Base-by-base conservation (phyloP, 2,113 vertebrate genomes). In the Triplophysa dalaica region DNA sequence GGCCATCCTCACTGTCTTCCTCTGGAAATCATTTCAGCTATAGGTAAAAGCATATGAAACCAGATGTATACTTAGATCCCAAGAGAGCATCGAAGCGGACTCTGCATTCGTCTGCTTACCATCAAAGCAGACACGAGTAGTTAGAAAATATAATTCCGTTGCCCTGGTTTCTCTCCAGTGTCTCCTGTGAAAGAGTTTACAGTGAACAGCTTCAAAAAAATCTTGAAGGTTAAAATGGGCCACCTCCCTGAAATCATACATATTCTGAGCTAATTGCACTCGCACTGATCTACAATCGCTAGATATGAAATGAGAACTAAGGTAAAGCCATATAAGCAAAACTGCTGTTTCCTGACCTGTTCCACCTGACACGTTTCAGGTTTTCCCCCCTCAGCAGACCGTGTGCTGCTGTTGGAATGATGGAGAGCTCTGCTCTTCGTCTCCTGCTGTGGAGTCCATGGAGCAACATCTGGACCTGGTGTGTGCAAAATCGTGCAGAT, bases 11-110 rank as follows among this genome's bases (percentile, higher is more conserved):
- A 33, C 22, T 22, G 19, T 56, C 29, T 26, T 61, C 29, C 29
- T 77, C 72, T 52, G 69, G 74, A 77, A 78, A 48, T 33, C 56
- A 64, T 66, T 79, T 62, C 45, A 50, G 29, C 22, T 64, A 16
- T 45, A 81, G 75, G 68, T 84, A 75, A 58, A 84, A n/a, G 24
- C 48, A 52, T 67, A 52, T 62, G n/a, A 56, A 82, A 82, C 62
- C 81, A 83, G 81, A 83, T 75, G 84, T 83, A 73, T 48, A 78
- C 63, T 80, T 64, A 43, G 67, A 79, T 66, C 58, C 33, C 26
- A 54, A 16, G 74, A 64, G 78, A 58, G 45, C 26, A 48, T 45
- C 26, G 24, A 73, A 78, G 43, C 52, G 6, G 74, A 75, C 62
- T 66, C 62, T 54, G 21, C 56, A 63, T 68, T 73, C 45, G 52